Base-by-base conservation (phyloP, 2,113 vertebrate genomes). In the Nesoenas mayeri region DNA sequence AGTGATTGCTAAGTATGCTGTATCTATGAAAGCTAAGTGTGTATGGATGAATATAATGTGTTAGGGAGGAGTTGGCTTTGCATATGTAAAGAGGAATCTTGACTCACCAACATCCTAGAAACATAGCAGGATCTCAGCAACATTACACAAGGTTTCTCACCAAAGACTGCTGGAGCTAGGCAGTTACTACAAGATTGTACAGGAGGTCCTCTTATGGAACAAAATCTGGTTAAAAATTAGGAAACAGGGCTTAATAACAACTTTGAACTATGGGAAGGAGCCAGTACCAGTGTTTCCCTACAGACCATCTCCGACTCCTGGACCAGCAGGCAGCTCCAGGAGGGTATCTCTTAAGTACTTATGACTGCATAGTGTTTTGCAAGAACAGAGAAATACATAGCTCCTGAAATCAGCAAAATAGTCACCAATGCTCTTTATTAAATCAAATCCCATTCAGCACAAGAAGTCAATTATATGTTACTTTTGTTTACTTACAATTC, bases 401-500 rank as follows among this genome's bases (percentile, higher is more conserved):
- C 24, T 22, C 17, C 82, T 38, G 13, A 34, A 88, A 42, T 61
- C 7, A 62, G 10, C 16, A 61, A 78, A 74, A 6, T 9, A 53
- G 50, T 44, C 58, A 77, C 17, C 24, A 32, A 5, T 20, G 53
- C 5, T 81, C 51, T 18, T n/a, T 85, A 28, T 8, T 73, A 72
- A 82, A 79, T 31, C 32, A 89, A 93, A 86, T 32, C 25, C 22
- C 22, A 61, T 32, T 47, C 42, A 78, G 36, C 32, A 65, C 5
- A 60, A 51, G 13, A 65, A 19, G 16, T n/a, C 5, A 77, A 28
- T 17, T 15, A 25, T 28, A 20, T 5, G 6, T 47, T 28, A 65
- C 21, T 67, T n/a, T 14, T 28, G 21, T 36, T 78, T 92, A 99
- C 99, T 99, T 97, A 99, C 99, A 97, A 99, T 99, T 97, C 99